phyloP scores from a whole-genome alignment of 2,797 vertebrate species.

The Oreonectes daqikongensis region DNA sequence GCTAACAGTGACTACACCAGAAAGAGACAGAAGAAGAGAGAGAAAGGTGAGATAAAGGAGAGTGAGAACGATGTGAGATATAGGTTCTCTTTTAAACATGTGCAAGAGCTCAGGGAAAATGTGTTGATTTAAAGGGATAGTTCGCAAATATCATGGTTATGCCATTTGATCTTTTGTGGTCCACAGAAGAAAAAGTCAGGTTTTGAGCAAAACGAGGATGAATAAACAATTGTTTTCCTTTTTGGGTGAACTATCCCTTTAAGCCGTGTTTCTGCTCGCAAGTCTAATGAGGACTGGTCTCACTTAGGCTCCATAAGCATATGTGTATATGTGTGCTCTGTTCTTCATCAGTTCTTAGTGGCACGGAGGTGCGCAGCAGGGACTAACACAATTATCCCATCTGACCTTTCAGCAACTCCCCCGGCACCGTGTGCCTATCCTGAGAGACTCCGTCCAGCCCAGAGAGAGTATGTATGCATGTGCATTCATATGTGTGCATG shows the following conservation, averaged over 20 bases:
- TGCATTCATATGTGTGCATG: slow-evolving; percentile 29
- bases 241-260: slow-evolving; percentile 7
- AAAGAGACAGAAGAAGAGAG: slow-evolving; percentile 12
- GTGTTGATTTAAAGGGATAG: slow-evolving; percentile 4
- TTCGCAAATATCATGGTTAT: background rate
- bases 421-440: slow-evolving; percentile 28
- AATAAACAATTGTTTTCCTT: background rate
- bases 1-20: slow-evolving; percentile 52
- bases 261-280: background rate
- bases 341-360: slow-evolving; percentile 30
- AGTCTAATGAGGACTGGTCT: slow-evolving; percentile 23
- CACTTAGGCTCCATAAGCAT: background rate
- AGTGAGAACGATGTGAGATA: slow-evolving; percentile 20
- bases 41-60: slow-evolving; percentile 24
- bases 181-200: background rate
- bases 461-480: slow-evolving; percentile 14
- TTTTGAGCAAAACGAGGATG: background rate
- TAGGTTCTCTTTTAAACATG: background rate
- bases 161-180: too few relatives aligned
- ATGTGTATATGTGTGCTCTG: slow-evolving; percentile 9
- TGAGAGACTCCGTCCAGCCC: slow-evolving; percentile 36
- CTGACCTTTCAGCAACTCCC: slow-evolving; percentile 50
- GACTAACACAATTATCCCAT: slow-evolving; percentile 47
- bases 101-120: background rate
- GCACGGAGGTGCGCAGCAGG: slow-evolving; percentile 48